phyloP scores from a whole-genome alignment of 2,888 invertebrate species.

The Xylota sylvarum region DNA sequence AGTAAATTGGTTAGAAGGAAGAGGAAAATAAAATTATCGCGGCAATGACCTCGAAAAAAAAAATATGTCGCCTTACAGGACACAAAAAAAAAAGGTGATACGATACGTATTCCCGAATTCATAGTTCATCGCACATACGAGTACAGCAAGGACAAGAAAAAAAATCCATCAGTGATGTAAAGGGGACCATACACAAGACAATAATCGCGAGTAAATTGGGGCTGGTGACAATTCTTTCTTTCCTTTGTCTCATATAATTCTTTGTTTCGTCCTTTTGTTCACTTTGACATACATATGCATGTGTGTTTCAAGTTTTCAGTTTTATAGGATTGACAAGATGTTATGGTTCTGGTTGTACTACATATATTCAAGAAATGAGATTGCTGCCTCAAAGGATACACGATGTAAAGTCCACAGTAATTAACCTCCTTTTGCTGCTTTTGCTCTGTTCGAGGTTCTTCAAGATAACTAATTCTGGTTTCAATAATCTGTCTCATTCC shows the following conservation, averaged over 20 bases:
- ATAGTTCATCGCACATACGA: neutral
- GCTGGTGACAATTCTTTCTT: constrained; percentile 63
- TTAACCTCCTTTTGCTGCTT: constrained; percentile 36
- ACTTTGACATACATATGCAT: constrained; percentile 47
- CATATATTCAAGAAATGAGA: constrained; percentile 19
- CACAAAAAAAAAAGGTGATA: neutral
- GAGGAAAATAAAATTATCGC: constrained; percentile 16
- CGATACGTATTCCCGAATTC: constrained; percentile 2
- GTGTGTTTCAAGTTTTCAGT: constrained; percentile 36
- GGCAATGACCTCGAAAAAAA: constrained; percentile 26
- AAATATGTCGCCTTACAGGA: constrained; percentile 35
- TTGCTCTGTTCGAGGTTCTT: constrained; percentile 13
- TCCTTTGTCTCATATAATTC: constrained; percentile 36
- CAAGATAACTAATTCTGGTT: constrained; percentile 41
- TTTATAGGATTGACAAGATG: constrained; percentile 43
- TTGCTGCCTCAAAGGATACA: constrained; percentile 23
- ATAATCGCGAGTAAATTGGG: constrained; percentile 58
- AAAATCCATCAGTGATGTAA: constrained; percentile 56
- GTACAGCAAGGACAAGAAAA: constrained; percentile 28
- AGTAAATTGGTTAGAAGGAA: constrained; percentile 6
- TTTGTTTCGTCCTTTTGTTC: constrained; percentile 62
- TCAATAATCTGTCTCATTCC: constrained; percentile 1
- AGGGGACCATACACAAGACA: constrained; percentile 50
- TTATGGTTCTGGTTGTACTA: neutral
- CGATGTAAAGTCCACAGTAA: constrained; percentile 62